phyloP scores from a whole-genome alignment of 1,140 invertebrate genomes.

The Drosophila carrolli region DNA sequence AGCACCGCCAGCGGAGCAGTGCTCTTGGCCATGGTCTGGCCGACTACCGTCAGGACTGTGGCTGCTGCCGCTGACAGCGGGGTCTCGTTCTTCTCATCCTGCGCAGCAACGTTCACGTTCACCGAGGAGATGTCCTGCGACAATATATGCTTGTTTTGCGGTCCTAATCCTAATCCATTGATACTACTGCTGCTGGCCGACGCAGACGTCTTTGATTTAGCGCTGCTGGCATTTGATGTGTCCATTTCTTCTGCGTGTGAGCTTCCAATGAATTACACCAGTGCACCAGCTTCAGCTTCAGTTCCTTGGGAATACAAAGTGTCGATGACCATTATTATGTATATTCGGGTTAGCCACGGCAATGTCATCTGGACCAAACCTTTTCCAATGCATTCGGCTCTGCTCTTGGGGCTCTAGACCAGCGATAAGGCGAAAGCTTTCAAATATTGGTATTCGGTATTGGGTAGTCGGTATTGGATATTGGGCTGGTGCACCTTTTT shows the following conservation, averaged over 20 bases:
- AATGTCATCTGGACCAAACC: conserved; percentile 15
- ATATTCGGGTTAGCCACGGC: too few relatives aligned
- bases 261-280: conserved; percentile 14
- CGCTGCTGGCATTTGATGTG: conserved; percentile 38
- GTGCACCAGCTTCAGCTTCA: conserved; percentile 9
- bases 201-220: conserved; percentile 42
- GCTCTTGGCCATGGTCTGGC: background rate
- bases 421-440: conserved; percentile 4
- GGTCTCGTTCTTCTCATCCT: conserved; percentile 22
- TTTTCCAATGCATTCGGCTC: conserved; percentile 26
- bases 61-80: background rate
- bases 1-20: conserved; percentile 14
- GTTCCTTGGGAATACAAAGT: conserved; percentile 25
- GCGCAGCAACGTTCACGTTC: background rate
- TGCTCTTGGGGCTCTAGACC: background rate
- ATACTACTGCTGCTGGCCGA: conserved; percentile 31
- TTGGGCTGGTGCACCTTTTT: too few relatives aligned
- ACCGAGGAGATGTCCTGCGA: conserved; percentile 23
- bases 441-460: background rate
- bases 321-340: conserved; percentile 27
- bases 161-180: conserved; percentile 12
- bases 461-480: too few relatives aligned
- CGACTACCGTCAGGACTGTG: background rate
- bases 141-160: conserved; percentile 28
- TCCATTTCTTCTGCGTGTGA: conserved; percentile 55